These are phyloP conservation scores for Cephalotes varians DNA, from an alignment of 2,888 invertebrate genomes.

Conservation along the genomic window DNA sequence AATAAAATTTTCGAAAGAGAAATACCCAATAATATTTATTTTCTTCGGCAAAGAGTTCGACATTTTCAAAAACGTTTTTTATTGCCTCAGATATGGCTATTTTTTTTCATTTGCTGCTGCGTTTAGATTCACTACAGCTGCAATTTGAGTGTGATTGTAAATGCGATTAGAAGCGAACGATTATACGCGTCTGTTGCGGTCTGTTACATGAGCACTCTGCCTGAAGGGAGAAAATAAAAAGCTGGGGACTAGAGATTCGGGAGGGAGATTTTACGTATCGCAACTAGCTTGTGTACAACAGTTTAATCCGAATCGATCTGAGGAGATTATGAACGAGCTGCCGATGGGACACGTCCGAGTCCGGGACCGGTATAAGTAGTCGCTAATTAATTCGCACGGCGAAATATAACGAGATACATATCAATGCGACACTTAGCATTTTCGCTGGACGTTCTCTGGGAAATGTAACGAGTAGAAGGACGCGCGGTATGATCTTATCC, in stretches of 20 bases:
- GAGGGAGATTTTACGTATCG: constrained; percentile 53
- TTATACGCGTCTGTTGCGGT: constrained; percentile 9
- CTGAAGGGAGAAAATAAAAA: neutral
- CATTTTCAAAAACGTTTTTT: neutral
- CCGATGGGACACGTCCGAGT: neutral
- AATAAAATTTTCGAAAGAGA: neutral
- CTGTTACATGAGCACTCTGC: neutral
- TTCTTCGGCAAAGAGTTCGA: too few relatives aligned
- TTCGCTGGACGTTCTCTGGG: neutral
- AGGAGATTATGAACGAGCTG: constrained; percentile 41
- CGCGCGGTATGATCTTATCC: constrained; percentile 21
- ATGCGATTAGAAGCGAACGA: constrained; percentile 6
- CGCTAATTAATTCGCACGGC: constrained; percentile 45
- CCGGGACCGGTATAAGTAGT: constrained; percentile 25
- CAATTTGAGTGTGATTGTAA: neutral
- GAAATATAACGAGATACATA: constrained; percentile 22
- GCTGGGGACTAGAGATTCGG: constrained; percentile 35
- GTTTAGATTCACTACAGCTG: neutral
- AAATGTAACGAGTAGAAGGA: constrained; percentile 15
- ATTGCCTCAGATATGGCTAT: too few relatives aligned
- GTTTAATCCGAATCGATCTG: constrained; percentile 51
- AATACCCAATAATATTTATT: neutral
- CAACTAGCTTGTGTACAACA: constrained; percentile 23
- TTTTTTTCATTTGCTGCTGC: neutral
- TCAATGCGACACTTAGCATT: constrained; percentile 30